phyloP scores from a whole-genome alignment of 2,113 vertebrate genomes.

The Coregonus clupeaformis region DNA sequence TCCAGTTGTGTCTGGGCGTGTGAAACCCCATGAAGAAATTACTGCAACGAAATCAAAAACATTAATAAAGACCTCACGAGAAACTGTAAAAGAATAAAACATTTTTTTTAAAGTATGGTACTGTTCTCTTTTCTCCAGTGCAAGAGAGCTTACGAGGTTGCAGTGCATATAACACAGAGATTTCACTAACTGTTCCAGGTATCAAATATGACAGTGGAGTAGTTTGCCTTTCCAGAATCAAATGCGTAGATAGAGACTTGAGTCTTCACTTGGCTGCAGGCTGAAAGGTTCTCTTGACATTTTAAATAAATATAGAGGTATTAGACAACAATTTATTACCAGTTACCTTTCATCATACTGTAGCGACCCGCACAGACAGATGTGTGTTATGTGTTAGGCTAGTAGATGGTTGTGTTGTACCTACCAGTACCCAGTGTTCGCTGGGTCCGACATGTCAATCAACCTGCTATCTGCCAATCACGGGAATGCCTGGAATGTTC shows the following conservation, averaged over 20 bases:
- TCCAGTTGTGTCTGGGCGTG: conserved; percentile 34
- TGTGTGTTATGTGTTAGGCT: too few species aligned
- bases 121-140: not conserved
- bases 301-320: not conserved
- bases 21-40: not conserved
- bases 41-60: conserved; percentile 25
- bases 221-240: too few species aligned
- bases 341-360: too few species aligned
- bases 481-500: too few species aligned
- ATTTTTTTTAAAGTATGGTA: not conserved
- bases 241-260: too few species aligned
- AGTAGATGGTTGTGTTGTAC: too few species aligned
- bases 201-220: too few species aligned
- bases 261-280: conserved; percentile 28
- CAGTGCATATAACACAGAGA: conserved; percentile 24
- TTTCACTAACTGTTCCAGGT: not conserved
- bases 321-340: not conserved
- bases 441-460: too few species aligned
- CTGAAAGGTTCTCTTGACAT: conserved; percentile 69
- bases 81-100: conserved; percentile 23
- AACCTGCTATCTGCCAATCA: too few species aligned
- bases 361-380: too few species aligned
- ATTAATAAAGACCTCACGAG: conserved; percentile 54
- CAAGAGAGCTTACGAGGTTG: conserved; percentile 13
- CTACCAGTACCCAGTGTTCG: too few species aligned